Conservation (phyloP, 2,113 vertebrate genomes). For the Euleptes europaea region DNA sequence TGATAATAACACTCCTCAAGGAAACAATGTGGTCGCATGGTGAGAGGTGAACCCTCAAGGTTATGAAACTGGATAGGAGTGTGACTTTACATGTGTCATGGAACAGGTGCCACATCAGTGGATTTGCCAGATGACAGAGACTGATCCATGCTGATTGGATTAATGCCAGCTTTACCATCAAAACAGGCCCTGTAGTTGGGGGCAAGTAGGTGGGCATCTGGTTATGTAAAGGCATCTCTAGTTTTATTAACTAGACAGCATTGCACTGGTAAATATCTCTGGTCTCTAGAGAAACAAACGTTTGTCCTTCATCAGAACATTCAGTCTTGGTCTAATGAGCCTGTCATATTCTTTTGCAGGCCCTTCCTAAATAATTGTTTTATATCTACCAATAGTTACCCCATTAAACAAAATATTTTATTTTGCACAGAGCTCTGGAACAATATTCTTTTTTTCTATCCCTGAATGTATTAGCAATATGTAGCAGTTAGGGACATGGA, state of each 20-base stretch:
- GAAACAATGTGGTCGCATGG: not conserved
- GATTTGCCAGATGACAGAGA: slow-evolving; percentile 1
- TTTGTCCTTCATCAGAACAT: not conserved
- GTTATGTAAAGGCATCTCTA: not conserved
- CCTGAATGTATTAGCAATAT: not conserved
- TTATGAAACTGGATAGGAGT: not conserved
- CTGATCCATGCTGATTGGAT: not conserved
- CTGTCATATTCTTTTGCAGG: not conserved
- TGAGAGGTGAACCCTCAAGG: not conserved
- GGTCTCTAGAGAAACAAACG: not conserved
- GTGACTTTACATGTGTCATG: not conserved
- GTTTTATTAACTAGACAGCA: not conserved
- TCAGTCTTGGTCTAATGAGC: not conserved
- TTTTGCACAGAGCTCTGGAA: not conserved
- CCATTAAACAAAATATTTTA: not conserved
- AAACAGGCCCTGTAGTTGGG: not conserved
- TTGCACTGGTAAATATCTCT: not conserved
- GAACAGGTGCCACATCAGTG: not conserved
- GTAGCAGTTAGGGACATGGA: not conserved
- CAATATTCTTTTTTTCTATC: not conserved
- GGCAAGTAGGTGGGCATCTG: not conserved
- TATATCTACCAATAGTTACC: not conserved
- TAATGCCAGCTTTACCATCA: not conserved
- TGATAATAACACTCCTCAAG: not conserved
- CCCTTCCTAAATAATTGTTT: not conserved